Percentiles rank a stretch among this genome's conserved stretches.
These are phyloP conservation scores for Epicampocera succincta DNA, from an alignment of 2,888 invertebrate genomes.

Conservation along the genomic window DNA sequence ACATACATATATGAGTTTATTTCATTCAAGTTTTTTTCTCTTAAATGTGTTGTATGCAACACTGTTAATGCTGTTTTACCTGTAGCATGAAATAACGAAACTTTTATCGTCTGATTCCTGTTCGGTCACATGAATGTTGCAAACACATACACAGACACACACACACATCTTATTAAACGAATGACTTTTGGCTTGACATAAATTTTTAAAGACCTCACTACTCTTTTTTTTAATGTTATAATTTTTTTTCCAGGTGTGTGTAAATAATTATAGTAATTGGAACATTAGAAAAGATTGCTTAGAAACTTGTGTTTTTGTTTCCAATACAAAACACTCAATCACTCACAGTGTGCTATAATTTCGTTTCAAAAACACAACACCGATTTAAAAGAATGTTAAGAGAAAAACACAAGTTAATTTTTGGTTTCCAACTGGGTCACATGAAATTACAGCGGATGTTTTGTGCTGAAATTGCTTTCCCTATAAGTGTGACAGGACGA, in stretches of 20 bases:
- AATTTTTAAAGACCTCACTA: constrained; percentile 15
- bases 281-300: constrained; percentile 31
- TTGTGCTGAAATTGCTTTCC: too few relatives aligned
- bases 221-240: background rate
- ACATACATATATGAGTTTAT: constrained; percentile 21
- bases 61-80: constrained; percentile 56
- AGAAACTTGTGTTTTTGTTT: constrained; percentile 16
- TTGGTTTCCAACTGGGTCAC: constrained; percentile 47
- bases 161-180: constrained; percentile 29
- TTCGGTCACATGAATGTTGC: constrained; percentile 26
- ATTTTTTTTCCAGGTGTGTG: constrained; percentile 9
- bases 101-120: constrained; percentile 5
- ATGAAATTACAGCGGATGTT: constrained; percentile 8
- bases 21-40: constrained; percentile 53
- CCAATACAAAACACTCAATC: constrained; percentile 27
- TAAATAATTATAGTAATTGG: constrained; percentile 59
- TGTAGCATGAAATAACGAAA: constrained; percentile 8
- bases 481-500: too few relatives aligned
- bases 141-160: background rate
- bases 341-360: constrained; percentile 3
- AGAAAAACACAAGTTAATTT: constrained; percentile 42
- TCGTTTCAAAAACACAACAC: background rate
- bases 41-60: constrained; percentile 71
- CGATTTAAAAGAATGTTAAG: background rate
- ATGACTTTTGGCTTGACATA: constrained; percentile 59